phyloP scores from a whole-genome alignment of 2,113 vertebrate genomes.

The Muntiacus muntjak region DNA sequence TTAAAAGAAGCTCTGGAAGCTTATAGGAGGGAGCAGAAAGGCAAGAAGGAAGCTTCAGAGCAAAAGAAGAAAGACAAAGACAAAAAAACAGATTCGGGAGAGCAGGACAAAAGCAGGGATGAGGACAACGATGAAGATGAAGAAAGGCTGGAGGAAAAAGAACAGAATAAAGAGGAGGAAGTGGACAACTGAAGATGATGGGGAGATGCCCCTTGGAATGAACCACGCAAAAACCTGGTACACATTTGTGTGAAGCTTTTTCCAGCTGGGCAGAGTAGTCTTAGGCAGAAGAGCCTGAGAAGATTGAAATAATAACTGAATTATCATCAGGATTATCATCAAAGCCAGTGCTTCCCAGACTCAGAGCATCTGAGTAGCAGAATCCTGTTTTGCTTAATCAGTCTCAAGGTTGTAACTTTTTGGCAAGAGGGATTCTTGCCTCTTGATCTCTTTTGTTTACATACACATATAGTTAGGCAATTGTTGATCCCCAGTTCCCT shows the following conservation, averaged over 20 bases:
- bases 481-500: not conserved
- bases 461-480: not conserved
- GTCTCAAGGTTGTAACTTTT: not conserved
- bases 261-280: not conserved
- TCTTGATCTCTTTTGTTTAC: not conserved
- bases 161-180: conserved; percentile 91
- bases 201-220: not conserved
- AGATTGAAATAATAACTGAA: conserved; percentile 33
- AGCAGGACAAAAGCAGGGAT: conserved; percentile 89
- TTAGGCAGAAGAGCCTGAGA: not conserved
- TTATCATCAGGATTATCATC: not conserved
- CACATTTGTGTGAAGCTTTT: not conserved
- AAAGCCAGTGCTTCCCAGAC: conserved; percentile 3
- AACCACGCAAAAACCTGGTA: not conserved
- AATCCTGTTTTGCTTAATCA: not conserved
- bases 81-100: conserved; percentile 88
- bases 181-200: conserved; percentile 84
- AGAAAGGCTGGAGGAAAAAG: conserved; percentile 90
- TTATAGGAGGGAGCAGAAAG: conserved; percentile 94
- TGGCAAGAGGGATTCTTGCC: not conserved
- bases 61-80: conserved; percentile 93
- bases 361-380: not conserved
- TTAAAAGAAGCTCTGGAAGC: conserved; percentile 94
- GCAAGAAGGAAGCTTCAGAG: conserved; percentile 93
- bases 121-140: conserved; percentile 91